Evolutionary conservation across 2,888 invertebrate species (phyloP), one percentile per base, ranked within the genome.

Genomic region (Hydrotaea diabolus): DNA sequence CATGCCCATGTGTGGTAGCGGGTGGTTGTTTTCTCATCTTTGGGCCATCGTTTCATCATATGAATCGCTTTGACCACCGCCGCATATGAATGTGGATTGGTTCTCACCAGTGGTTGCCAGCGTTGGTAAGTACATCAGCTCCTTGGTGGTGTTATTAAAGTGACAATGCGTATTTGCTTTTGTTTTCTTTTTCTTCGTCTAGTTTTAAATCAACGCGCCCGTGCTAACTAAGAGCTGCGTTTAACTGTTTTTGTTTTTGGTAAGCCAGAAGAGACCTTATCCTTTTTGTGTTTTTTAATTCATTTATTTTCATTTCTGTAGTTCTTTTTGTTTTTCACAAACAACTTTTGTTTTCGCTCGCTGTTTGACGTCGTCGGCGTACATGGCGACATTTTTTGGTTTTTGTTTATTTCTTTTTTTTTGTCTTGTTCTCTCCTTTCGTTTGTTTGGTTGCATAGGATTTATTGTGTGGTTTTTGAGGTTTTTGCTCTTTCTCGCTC

Each of bases 401-500:
- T 59, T 59, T 59, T 2, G 2, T 11, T 53, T 15, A 5, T 53
- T 53, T 53, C 15, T 8, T 8, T 15, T 53, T 59, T 15, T 59
- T 26, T 59, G n/a, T 49, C 49, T 7, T 13, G 21, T 57, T 7
- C 59, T 26, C 59, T 31, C 31, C 62, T 13, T 69, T 39, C 13
- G 7, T 19, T 9, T 59, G 21, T 46, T 66, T 43, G 66, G 46
- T 23, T 69, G 19, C 55, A 57, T 55, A 57, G 73, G 73, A 73
- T 73, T 73, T 73, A 73, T 73, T 55, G 15, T 55, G 55, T 23
- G 73, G 73, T n/a, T 57, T 55, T 57, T 55, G 39, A 5, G 73
- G 53, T 17, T 36, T 73, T 21, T 57, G 49, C 15, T 71, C 23
- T 39, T 57, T 73, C 15, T 71, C 21, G 23, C 13, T 3, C 15